phyloP scores from a whole-genome alignment of 2,888 invertebrate genomes.

The Netelia melanura region DNA sequence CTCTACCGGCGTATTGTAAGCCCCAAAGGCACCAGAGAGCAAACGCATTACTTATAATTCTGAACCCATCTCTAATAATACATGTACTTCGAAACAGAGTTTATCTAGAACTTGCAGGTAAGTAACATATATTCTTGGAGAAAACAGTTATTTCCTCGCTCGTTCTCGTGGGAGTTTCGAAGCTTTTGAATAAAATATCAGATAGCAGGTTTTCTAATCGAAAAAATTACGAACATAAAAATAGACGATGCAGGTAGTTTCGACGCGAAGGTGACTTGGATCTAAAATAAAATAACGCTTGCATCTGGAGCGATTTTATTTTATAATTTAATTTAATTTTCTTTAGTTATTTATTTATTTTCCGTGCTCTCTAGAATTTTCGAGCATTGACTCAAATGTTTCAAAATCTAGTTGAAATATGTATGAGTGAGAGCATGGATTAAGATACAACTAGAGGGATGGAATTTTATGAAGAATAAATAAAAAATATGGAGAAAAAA shows the following conservation, averaged over 20 bases:
- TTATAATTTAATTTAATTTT: no score
- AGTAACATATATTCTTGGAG: not conserved
- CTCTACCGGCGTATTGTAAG: not conserved
- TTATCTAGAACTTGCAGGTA: slow-evolving; percentile 19
- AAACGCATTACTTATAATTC: not conserved
- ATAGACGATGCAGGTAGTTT: not conserved
- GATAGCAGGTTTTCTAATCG: not conserved
- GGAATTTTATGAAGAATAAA: slow-evolving; percentile 1
- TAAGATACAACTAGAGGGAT: not conserved
- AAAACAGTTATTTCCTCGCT: slow-evolving; percentile 13
- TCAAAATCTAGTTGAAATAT: not conserved
- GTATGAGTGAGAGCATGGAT: slow-evolving; percentile 2
- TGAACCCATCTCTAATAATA: not conserved
- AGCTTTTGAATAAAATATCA: not conserved
- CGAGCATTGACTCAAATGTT: not conserved
- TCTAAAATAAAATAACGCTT: not conserved
- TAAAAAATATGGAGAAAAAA: slow-evolving; percentile 21
- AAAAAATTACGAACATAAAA: slow-evolving; percentile 2
- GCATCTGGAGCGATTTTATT: not conserved
- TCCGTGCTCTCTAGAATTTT: not conserved
- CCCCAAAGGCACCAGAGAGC: not conserved
- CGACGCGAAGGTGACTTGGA: not conserved
- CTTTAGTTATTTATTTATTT: not conserved
- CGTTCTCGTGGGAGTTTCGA: slow-evolving; percentile 7
- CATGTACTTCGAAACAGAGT: not conserved